phyloP scores from a whole-genome alignment of 2,797 vertebrate genomes.

The Peromyscus melanophrys region DNA sequence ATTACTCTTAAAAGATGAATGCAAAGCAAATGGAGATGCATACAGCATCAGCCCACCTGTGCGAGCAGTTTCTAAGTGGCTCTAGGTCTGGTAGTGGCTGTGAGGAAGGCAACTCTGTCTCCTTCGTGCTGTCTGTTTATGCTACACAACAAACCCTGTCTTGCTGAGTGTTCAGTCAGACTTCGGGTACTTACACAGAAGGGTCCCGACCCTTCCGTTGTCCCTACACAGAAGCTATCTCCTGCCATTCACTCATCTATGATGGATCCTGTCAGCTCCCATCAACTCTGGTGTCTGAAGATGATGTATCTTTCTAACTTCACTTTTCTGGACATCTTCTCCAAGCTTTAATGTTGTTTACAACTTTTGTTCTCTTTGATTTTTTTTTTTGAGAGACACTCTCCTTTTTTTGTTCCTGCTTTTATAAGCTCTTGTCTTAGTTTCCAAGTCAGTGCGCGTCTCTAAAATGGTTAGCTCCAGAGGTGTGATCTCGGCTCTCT shows the following conservation, averaged over 20 bases:
- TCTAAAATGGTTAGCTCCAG: neutral
- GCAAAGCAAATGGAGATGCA: neutral
- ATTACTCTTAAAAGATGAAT: neutral
- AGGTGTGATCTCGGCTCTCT: neutral
- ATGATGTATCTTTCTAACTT: neutral
- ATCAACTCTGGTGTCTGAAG: neutral
- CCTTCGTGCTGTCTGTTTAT: neutral
- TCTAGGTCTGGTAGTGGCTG: neutral
- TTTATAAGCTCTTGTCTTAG: neutral
- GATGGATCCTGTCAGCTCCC: neutral
- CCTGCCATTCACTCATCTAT: neutral
- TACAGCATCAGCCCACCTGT: neutral
- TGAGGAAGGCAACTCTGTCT: neutral
- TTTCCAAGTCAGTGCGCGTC: neutral
- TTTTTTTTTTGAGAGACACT: neutral
- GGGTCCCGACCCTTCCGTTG: neutral
- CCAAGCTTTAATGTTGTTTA: neutral
- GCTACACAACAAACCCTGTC: neutral
- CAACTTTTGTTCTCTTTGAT: neutral
- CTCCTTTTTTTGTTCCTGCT: neutral
- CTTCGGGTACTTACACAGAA: constrained; percentile 1
- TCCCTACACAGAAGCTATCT: neutral
- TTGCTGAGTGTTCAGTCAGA: neutral
- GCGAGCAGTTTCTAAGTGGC: neutral
- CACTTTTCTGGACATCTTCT: neutral